Base-by-base conservation (phyloP, 2,113 vertebrate genomes). In the Nesogale talazaci region DNA sequence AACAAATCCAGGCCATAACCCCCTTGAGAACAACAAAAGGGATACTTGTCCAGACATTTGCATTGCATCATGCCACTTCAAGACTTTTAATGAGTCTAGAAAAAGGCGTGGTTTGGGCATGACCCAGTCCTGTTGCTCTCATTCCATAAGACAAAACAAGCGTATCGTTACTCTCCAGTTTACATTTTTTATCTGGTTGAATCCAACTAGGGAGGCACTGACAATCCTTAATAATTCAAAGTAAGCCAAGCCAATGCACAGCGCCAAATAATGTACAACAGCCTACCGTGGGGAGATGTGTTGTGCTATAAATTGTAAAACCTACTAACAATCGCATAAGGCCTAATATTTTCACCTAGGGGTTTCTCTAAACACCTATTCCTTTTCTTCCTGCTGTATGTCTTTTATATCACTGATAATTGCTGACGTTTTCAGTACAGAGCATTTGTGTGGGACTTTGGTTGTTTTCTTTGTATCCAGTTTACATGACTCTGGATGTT, bases 11-110 rank as follows among this genome's bases (percentile, higher is more conserved):
- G 81, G 77, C 78, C 81, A 65, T 86, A 82, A 83, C 75, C 87
- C 65, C 90, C 90, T 92, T 91, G 87, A 94, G 67, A 85, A 86
- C 65, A 84, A 77, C 91, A 94, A 93, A 94, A 63, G 93, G 75
- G 70, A 70, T 72, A 42, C 89, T 92, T 79, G 87, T 90, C 86
- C n/a, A 38, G 89, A 87, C 89, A 85, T 74, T 93, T 75, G 22
- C 76, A 86, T 74, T 78, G 89, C 89, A 90, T 95, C 95, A 70
- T 0, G 11, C 85, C 84, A 92, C 85, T 75, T 82, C 93, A 93
- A 91, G 86, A 57, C 27, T 77, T 57, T 92, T 72, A 81, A 78
- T 95, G 63, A 79, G 92, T 79, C 38, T 1, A 16, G 67, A 77
- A 69, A 91, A 65, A 86, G 52, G 81, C 57, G 4, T 40, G 77